Evolutionary conservation across 1,140 invertebrate species (phyloP), one percentile per base, ranked within the genome.

Genomic region (Aporrectodea caliginosa): DNA sequence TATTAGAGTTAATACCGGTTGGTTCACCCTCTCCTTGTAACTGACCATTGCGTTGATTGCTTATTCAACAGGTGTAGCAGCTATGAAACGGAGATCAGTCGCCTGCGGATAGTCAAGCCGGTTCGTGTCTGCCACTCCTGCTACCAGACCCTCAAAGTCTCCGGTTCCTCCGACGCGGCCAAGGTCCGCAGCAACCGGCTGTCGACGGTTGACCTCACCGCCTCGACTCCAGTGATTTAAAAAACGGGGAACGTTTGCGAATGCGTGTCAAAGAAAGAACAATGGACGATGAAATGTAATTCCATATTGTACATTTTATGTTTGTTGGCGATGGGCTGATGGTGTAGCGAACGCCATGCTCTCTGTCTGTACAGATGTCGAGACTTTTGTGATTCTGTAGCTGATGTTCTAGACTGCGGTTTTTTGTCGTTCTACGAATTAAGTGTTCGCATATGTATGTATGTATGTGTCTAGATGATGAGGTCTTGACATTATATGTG

Each of bases 11-110:
- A n/a, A n/a, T n/a, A n/a, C n/a, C n/a, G n/a, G n/a, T n/a, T n/a
- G n/a, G n/a, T n/a, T n/a, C n/a, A n/a, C n/a, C n/a, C n/a, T n/a
- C n/a, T n/a, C n/a, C n/a, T n/a, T n/a, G n/a, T n/a, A n/a, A n/a
- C n/a, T n/a, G n/a, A n/a, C n/a, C n/a, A n/a, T n/a, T n/a, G n/a
- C n/a, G n/a, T n/a, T n/a, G n/a, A n/a, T 31, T 70, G n/a, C 43
- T 81, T 69, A 76, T 81, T 81, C 82, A 85, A 69, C 85, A 93
- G 92, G 85, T 98, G 96, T 89, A 96, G 94, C 86, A 91, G 93
- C 82, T 98, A 95, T 90, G 95, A 97, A 88, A 96, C 95, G 75
- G 95, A 97, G 89, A 97, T 98, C 82, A 93, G 93, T 1, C 91
- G 95, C 69, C 89, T 98, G 78, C 91, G 95, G 68, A 97, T 97